phyloP scores from a whole-genome alignment of 2,888 invertebrate genomes.

The Cryptocephalus primarius region DNA sequence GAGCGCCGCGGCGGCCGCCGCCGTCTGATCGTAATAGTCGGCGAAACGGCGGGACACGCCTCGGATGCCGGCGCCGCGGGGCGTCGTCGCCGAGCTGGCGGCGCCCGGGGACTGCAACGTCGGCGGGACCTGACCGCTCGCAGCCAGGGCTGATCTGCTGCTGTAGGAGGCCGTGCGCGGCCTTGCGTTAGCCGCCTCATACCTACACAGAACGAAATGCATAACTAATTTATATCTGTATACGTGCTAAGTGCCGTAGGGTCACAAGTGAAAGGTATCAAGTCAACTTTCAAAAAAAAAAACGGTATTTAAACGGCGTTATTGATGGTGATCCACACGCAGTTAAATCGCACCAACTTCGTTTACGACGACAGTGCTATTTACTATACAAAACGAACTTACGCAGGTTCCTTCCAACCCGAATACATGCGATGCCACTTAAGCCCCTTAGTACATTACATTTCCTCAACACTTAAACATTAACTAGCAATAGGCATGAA shows the following conservation, averaged over 20 bases:
- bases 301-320: no score
- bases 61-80: constrained; percentile 38
- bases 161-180: constrained; percentile 47
- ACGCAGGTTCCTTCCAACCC: no score
- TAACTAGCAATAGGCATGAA: no score
- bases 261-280: neutral
- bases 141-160: constrained; percentile 39
- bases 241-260: neutral
- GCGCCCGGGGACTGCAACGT: constrained; percentile 44
- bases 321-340: no score
- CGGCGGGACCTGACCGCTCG: constrained; percentile 36
- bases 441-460: no score
- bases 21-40: constrained; percentile 26
- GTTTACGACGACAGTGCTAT: no score
- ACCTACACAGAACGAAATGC: constrained; percentile 31
- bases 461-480: no score
- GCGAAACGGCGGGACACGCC: constrained; percentile 39
- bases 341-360: no score
- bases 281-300: neutral
- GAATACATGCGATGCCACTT: no score
- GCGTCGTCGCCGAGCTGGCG: constrained; percentile 34
- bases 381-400: no score
- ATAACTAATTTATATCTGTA: no score
- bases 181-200: constrained; percentile 45
- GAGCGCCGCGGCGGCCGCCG: constrained; percentile 31